Percentiles rank a stretch among this genome's conserved stretches.
Conservation (phyloP, 2,888 invertebrate species). For the Anarsia innoxiella region DNA sequence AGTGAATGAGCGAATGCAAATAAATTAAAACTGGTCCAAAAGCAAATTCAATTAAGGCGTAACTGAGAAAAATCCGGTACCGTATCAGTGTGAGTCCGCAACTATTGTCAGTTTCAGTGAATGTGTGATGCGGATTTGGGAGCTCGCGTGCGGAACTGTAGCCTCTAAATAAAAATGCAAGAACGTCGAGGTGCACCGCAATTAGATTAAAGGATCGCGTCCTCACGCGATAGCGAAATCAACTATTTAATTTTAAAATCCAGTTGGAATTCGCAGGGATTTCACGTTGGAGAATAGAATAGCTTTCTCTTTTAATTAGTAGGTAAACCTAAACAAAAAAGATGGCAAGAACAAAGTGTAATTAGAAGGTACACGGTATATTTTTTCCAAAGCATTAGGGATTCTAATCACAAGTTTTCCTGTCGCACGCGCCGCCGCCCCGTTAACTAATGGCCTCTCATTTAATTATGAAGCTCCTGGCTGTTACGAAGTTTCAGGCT, state of each 20-base stretch:
- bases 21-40: slow-evolving; percentile 64
- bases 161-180: neutral
- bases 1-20: slow-evolving; percentile 54
- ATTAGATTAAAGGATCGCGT: neutral
- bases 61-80: slow-evolving; percentile 43
- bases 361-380: no score
- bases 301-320: no score
- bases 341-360: no score
- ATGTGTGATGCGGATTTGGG: neutral
- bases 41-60: slow-evolving; percentile 63
- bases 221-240: no score
- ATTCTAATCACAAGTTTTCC: slow-evolving; percentile 46
- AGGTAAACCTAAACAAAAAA: no score
- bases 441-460: slow-evolving; percentile 44
- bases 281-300: no score
- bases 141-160: neutral
- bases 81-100: slow-evolving; percentile 23
- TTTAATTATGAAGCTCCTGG: slow-evolving; percentile 47
- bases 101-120: slow-evolving; percentile 9
- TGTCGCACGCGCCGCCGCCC: slow-evolving; percentile 31
- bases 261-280: no score
- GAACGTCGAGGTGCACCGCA: neutral
- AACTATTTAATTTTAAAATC: no score
- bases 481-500: no score
- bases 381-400: slow-evolving; percentile 33